Evolutionary conservation across 2,888 invertebrate genomes (phyloP).

Genomic region (Dioctria rufipes): DNA sequence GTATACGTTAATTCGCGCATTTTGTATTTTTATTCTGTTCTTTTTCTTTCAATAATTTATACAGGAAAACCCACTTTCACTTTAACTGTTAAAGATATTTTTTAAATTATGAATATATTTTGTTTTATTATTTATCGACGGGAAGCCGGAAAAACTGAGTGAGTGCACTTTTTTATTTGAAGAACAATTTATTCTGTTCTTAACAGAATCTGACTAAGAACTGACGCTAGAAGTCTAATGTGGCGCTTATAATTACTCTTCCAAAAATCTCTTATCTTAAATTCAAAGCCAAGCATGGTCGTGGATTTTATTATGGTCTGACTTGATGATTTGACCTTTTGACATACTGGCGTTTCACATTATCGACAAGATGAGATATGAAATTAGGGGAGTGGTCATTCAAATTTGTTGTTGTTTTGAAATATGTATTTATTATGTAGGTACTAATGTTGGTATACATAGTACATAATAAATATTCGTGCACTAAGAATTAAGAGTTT

Average conservation of each 20-base stretch:
- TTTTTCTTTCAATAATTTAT: background rate
- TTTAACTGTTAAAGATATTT: no score
- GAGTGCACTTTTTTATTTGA: no score
- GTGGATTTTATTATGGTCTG: constrained; percentile 14
- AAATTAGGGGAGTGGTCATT: background rate
- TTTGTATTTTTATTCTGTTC: background rate
- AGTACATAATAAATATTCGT: no score
- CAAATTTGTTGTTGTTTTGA: no score
- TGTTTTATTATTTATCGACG: no score
- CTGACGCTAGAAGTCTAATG: background rate
- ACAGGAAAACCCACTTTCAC: background rate
- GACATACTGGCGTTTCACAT: constrained; percentile 24
- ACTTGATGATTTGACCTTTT: constrained; percentile 28
- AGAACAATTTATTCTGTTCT: background rate
- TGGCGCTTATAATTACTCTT: constrained; percentile 13
- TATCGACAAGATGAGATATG: constrained; percentile 7
- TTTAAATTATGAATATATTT: no score
- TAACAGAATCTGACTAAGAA: background rate
- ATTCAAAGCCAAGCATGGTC: background rate
- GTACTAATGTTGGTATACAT: no score
- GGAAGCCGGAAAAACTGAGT: no score
- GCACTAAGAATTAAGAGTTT: no score
- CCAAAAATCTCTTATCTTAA: constrained; percentile 16
- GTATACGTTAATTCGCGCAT: constrained; percentile 58
- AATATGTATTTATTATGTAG: no score